Base-by-base conservation (phyloP, 2,888 invertebrate genomes). In the Galerucella calmariensis region DNA sequence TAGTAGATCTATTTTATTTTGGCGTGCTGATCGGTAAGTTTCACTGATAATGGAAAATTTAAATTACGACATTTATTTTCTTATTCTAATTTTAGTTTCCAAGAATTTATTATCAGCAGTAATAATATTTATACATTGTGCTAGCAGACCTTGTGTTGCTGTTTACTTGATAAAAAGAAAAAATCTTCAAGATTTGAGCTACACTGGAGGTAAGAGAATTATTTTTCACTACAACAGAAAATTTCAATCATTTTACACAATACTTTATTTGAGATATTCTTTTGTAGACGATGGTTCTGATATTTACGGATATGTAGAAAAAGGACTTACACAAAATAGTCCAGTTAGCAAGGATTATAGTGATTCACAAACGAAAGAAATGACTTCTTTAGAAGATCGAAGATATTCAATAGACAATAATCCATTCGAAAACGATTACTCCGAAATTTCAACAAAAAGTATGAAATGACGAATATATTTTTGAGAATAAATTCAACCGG, bases 1-100 rank as follows among this genome's bases (percentile, higher is more conserved):
- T 63, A 24, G 46, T 63, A 44, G 63, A 63, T 44, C 1, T 63
- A 16, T 44, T 63, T 46, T 44, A 63, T 63, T 16, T 63, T 46
- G 16, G 27, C 9, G 11, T 10, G n/a, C 8, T 14, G 35, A 4
- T 61, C 1, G 10, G 9, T 35, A 4, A 61, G 12, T 12, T 61
- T 12, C 3, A 56, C 0, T 9, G 20, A 56, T 11, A 41, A 41
- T 41, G 2, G 8, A 41, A 35, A 41, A 41, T 41, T 41, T 41
- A 41, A 8, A 1, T 41, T 41, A 1, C 8, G 8, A 41, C 35
- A 41, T 8, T n/a, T 51, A 56, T 16, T 56, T 16, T 3, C 9
- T 10, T 16, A 10, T 56, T 56, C 11, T 10, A 3, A 56, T 56
- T 53, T 56, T 2, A 56, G 56, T 16, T 16, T 20, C 10, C 9